Evolutionary conservation across 2,113 vertebrate genomes (phyloP).

Genomic region (Castor canadensis): DNA sequence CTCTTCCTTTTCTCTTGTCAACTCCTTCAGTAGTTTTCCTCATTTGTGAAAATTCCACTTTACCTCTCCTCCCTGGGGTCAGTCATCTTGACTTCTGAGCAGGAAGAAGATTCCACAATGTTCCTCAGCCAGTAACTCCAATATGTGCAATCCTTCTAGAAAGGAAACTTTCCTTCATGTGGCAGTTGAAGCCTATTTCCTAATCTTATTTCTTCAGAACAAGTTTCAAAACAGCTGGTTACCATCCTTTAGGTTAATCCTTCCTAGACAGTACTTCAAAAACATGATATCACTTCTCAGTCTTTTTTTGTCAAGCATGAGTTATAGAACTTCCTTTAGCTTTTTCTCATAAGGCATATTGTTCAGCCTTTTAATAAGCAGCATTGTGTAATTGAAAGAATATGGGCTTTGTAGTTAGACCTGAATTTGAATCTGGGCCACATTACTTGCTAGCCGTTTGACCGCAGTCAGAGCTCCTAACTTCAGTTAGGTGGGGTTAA

Average conservation of each 20-base stretch:
- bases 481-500: background rate
- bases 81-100: background rate
- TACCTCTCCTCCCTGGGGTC: background rate
- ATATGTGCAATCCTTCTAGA: background rate
- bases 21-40: background rate
- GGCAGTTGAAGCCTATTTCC: conserved; percentile 56
- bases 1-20: background rate
- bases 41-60: background rate
- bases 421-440: background rate
- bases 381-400: conserved; percentile 59
- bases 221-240: conserved; percentile 72
- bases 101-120: conserved; percentile 43
- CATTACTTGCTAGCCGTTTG: background rate
- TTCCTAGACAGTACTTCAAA: conserved; percentile 68
- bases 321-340: conserved; percentile 68
- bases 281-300: conserved; percentile 64
- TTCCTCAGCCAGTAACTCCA: background rate
- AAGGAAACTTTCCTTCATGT: conserved; percentile 47
- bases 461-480: background rate
- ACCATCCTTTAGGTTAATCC: conserved; percentile 64
- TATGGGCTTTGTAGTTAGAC: conserved; percentile 56
- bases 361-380: conserved; percentile 62
- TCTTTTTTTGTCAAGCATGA: conserved; percentile 67
- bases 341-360: conserved; percentile 50
- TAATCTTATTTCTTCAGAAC: conserved; percentile 58